Evolutionary conservation across 2,888 invertebrate species (phyloP), one percentile per base, ranked within the genome.

Genomic region (Cheilosia impressa): DNA sequence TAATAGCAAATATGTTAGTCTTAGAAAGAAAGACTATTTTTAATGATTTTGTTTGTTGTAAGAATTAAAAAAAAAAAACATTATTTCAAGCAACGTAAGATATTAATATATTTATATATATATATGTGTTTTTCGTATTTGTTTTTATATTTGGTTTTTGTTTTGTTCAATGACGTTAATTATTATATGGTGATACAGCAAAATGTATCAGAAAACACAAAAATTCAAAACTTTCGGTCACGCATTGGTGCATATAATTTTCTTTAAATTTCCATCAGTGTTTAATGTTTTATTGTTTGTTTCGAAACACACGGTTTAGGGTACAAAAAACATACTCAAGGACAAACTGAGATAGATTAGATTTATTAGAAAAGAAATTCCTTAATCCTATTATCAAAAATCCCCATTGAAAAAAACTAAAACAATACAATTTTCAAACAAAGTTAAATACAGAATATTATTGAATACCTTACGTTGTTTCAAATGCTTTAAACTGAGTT

Each of bases 71-170:
- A 62, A 62, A 63, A 53, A 62, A 55, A 31, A 31, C 31, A 81
- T 62, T 68, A 85, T 85, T 85, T 85, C 68, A 85, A 85, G 81
- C 85, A 87, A 87, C 87, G 87, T 87, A 87, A 87, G 87, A 87
- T 87, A 87, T 87, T 82, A 78, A 82, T 82, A 87, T 82, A 69
- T 72, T 77, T 57, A 79, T 65, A 57, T 69, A 68, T 65, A 58
- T 73, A 73, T 77, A 57, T 77, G 58, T 85, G 72, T 72, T 66
- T 78, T 73, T 47, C 68, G 71, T 73, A 78, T 66, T 60, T 85
- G 78, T 81, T 71, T 87, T 63, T 76, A 73, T 77, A 34, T 62
- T 81, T 78, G 65, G 71, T 79, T 66, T 47, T 57, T 47, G 38
- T 83, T 76, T 65, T 68, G 57, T 60, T 68, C 57, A 62, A 55